Evolutionary conservation across 2,797 vertebrate genomes (phyloP).

Genomic region (Phrynocephalus guinanensis): DNA sequence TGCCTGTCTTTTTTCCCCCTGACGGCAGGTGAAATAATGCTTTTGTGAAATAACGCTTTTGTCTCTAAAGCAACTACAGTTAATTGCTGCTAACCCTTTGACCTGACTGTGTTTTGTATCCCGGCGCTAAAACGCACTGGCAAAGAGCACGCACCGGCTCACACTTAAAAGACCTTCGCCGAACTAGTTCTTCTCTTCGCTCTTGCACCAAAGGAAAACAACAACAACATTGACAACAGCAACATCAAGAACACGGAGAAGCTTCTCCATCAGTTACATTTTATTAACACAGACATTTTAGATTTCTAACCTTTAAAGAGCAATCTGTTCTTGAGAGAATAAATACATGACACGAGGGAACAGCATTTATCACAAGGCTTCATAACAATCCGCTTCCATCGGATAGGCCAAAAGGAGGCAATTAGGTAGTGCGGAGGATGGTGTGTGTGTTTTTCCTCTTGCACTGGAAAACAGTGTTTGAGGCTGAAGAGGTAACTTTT

Average conservation of each 20-base stretch:
- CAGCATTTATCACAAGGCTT: slow-evolving; percentile 1
- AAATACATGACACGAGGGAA: slow-evolving; percentile 21
- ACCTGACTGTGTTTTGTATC: slow-evolving; percentile 78
- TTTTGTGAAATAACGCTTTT: slow-evolving; percentile 83
- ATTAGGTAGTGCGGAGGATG: background rate
- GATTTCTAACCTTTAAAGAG: slow-evolving; percentile 43
- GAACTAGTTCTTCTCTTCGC: background rate
- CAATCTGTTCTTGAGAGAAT: slow-evolving; percentile 33
- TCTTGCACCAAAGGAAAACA: background rate
- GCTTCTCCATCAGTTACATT: background rate
- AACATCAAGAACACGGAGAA: background rate
- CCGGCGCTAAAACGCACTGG: slow-evolving; percentile 79
- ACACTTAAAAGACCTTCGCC: slow-evolving; percentile 44
- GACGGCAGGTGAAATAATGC: slow-evolving; percentile 90
- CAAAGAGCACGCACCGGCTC: slow-evolving; percentile 54
- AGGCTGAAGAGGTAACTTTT: slow-evolving; percentile 41
- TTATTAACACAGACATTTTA: slow-evolving; percentile 54
- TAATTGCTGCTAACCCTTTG: slow-evolving; percentile 91
- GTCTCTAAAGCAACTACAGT: slow-evolving; percentile 80
- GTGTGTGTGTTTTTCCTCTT: slow-evolving; percentile 35
- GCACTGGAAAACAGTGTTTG: slow-evolving; percentile 47
- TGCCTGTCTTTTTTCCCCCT: slow-evolving; percentile 61
- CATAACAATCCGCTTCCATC: slow-evolving; percentile 25
- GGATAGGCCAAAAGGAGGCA: slow-evolving; percentile 47
- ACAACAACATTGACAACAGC: background rate